phyloP scores from a whole-genome alignment of 2,888 invertebrate genomes.

The Polyommatus icarus region DNA sequence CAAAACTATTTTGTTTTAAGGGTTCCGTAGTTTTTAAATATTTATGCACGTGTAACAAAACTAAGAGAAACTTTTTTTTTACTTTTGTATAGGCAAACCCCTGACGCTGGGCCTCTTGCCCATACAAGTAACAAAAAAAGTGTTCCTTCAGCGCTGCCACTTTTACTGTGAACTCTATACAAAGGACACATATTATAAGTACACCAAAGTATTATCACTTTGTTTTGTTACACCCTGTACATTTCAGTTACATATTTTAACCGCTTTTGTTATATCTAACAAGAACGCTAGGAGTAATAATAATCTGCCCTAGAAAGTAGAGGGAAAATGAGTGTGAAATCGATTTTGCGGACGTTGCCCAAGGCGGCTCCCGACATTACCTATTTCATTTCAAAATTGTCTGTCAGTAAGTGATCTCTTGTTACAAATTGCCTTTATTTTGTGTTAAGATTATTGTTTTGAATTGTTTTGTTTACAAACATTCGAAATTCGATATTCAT shows the following conservation, averaged over 20 bases:
- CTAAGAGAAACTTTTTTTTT: no score
- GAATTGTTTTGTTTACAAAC: not conserved
- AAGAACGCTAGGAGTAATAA: conserved; percentile 43
- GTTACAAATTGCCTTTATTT: conserved; percentile 17
- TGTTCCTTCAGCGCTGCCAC: no score
- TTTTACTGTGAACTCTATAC: no score
- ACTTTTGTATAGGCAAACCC: no score
- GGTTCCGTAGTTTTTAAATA: no score
- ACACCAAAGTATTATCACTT: no score
- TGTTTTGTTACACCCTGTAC: no score
- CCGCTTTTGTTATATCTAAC: not conserved
- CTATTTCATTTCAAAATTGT: conserved; percentile 48
- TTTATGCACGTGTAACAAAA: no score
- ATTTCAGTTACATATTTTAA: not conserved
- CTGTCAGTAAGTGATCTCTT: conserved; percentile 27
- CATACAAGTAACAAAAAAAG: no score
- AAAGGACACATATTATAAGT: no score
- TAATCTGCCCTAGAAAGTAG: conserved; percentile 44
- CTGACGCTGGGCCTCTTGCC: no score
- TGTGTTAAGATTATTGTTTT: not conserved
- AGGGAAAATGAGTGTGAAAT: conserved; percentile 60
- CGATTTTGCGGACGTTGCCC: conserved; percentile 59
- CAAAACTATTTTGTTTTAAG: no score
- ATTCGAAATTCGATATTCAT: not conserved
- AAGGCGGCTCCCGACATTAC: conserved; percentile 55